A percentile compares a stretch with the other conserved stretches of the same genome.
phyloP scores from a whole-genome alignment of 2,888 invertebrate genomes.

The Cylloceria caligata region DNA sequence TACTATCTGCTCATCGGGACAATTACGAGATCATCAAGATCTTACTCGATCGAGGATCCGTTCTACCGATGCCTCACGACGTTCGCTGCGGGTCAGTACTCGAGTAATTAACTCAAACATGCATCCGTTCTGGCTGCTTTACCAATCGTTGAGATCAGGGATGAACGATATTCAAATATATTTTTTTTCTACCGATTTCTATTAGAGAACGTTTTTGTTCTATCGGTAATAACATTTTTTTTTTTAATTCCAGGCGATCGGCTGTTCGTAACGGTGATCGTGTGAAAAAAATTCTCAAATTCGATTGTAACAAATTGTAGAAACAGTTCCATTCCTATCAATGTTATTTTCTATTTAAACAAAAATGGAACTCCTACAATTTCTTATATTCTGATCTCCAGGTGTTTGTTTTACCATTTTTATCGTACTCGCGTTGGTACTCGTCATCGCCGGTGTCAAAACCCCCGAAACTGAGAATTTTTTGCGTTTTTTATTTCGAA shows the following conservation, averaged over 20 bases:
- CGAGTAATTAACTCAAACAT: background rate
- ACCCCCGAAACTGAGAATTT: conserved; percentile 93
- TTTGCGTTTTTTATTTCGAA: conserved; percentile 92
- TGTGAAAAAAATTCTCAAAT: no score
- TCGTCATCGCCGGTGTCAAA: conserved; percentile 86
- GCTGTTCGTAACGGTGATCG: no score
- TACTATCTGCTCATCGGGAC: conserved; percentile 98
- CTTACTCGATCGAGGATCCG: conserved; percentile 96
- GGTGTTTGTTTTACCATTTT: no score
- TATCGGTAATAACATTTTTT: no score
- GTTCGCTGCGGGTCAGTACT: conserved; percentile 88
- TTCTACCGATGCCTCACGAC: conserved; percentile 97
- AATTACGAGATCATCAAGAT: conserved; percentile 99
- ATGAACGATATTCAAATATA: background rate
- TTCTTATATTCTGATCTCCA: no score
- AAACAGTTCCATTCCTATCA: no score
- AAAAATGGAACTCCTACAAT: no score
- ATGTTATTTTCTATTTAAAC: no score
- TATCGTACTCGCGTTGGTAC: conserved; percentile 81
- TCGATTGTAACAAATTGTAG: no score
- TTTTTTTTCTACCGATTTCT: no score
- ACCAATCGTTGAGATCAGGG: background rate
- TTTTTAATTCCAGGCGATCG: no score
- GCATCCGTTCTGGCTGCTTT: background rate
- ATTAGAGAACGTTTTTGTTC: no score